These are phyloP conservation scores for Odontamblyopus lacepedii DNA, from an alignment of 2,797 vertebrate species.

Conservation along the genomic window DNA sequence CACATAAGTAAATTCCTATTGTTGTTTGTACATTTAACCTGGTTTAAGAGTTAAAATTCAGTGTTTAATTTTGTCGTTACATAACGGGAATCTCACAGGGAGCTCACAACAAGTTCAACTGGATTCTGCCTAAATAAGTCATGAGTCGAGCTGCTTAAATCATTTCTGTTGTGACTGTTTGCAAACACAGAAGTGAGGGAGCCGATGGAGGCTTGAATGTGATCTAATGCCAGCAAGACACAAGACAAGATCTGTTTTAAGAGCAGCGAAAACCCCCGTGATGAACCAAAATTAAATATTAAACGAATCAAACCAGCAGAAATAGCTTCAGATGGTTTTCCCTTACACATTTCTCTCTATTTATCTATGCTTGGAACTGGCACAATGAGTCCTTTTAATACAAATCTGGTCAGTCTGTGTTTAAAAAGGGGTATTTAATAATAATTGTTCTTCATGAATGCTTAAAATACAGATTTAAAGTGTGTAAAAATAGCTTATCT, in stretches of 20 bases:
- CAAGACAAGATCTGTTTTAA: background rate
- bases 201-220: background rate
- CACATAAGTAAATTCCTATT: too few species aligned
- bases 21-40: background rate
- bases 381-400: too few species aligned
- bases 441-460: too few species aligned
- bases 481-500: background rate
- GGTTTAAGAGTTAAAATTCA: background rate
- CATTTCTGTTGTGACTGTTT: slow-evolving; percentile 1
- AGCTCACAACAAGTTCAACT: slow-evolving; percentile 1
- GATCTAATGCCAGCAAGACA: background rate
- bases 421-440: too few species aligned
- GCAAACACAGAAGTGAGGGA: background rate
- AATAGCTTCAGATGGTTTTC: background rate
- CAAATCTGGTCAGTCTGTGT: too few species aligned
- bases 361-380: background rate
- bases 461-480: background rate
- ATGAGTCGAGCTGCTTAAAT: background rate
- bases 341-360: background rate
- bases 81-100: background rate
- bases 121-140: background rate
- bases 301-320: background rate
- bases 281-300: background rate
- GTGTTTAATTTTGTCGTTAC: background rate
- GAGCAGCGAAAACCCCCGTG: background rate